phyloP scores from a whole-genome alignment of 1,140 invertebrate genomes.

The Saccostrea glomerata region DNA sequence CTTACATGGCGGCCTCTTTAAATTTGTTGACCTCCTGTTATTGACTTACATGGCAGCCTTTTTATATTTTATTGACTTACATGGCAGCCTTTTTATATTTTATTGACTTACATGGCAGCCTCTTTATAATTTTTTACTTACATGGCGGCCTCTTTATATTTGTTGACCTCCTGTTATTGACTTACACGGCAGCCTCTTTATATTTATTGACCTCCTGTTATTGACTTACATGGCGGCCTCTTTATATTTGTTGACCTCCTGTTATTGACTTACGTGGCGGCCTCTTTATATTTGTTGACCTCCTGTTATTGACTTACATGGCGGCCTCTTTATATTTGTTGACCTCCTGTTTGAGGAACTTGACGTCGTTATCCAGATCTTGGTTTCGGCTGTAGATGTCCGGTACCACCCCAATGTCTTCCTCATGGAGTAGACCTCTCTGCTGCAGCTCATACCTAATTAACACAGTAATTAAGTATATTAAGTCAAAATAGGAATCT shows the following conservation, averaged over 20 bases:
- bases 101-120: conserved; percentile 75
- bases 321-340: conserved; percentile 77
- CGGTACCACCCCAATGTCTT: conserved; percentile 74
- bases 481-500: too few relatives aligned
- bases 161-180: conserved; percentile 38
- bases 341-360: conserved; percentile 75
- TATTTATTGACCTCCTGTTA: conserved; percentile 49
- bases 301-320: conserved; percentile 69
- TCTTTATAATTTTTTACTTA: conserved; percentile 71
- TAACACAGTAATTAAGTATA: too few relatives aligned
- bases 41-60: too few relatives aligned
- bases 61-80: too few relatives aligned
- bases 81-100: conserved; percentile 76
- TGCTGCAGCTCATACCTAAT: conserved; percentile 78
- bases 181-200: conserved; percentile 77
- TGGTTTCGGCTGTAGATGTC: conserved; percentile 78
- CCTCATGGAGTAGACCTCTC: conserved; percentile 74
- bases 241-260: conserved; percentile 60
- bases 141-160: conserved; percentile 51
- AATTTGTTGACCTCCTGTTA: too few relatives aligned
- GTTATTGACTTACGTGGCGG: conserved; percentile 75
- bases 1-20: too few relatives aligned
- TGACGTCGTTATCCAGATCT: conserved; percentile 76
- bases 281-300: conserved; percentile 72
- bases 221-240: conserved; percentile 76